Evolutionary conservation across 2,888 invertebrate genomes (phyloP).

Genomic region (Zygaena filipendulae): DNA sequence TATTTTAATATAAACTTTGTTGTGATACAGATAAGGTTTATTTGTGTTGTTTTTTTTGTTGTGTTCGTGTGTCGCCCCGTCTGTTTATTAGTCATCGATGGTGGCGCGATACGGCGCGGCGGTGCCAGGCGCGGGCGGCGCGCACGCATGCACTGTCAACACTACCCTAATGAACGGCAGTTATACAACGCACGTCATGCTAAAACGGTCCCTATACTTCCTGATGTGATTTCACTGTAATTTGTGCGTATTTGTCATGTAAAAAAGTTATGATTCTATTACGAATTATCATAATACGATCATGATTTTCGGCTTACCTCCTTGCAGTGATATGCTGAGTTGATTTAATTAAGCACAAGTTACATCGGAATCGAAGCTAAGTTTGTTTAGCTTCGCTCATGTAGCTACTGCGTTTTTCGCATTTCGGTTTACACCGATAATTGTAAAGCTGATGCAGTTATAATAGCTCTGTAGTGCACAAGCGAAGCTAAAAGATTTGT

Average conservation of each 20-base stretch:
- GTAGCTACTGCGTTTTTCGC: too few species aligned
- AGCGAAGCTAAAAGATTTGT: too few species aligned
- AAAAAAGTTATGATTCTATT: conserved; percentile 49
- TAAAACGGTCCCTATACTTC: conserved; percentile 59
- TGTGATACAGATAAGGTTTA: conserved; percentile 14
- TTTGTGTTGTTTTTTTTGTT: conserved; percentile 13
- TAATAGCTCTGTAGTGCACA: too few species aligned
- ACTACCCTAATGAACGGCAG: conserved; percentile 66
- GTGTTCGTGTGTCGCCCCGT: conserved; percentile 21
- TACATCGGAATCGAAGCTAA: too few species aligned
- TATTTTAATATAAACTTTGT: too few species aligned
- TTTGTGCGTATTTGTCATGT: conserved; percentile 67
- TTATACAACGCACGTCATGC: conserved; percentile 64
- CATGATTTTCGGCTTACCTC: too few species aligned
- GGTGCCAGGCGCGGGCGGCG: conserved; percentile 58
- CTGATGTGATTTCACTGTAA: conserved; percentile 58
- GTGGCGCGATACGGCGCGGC: conserved; percentile 63
- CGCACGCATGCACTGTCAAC: conserved; percentile 67
- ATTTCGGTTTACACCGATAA: too few species aligned
- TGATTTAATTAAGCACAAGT: too few species aligned
- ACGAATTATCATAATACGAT: too few species aligned
- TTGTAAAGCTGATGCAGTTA: too few species aligned
- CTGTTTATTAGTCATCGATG: conserved; percentile 67
- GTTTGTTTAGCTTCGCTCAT: too few species aligned
- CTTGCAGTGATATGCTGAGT: too few species aligned